phyloP scores from a whole-genome alignment of 1,140 invertebrate genomes.

The Bradynema listronoti region DNA sequence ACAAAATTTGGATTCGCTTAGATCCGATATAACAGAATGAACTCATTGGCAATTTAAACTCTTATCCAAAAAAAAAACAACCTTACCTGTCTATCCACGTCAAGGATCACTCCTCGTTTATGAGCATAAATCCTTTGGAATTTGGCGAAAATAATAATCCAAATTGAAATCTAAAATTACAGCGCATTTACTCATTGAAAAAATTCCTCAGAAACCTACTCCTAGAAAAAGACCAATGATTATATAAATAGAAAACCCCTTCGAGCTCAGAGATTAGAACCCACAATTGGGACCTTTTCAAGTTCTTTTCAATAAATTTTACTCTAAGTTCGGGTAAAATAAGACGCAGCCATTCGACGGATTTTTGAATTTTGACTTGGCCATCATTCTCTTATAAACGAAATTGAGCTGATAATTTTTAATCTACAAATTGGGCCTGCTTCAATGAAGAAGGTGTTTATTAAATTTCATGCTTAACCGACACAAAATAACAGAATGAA shows the following conservation, averaged over 20 bases:
- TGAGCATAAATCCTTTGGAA: conserved; percentile 56
- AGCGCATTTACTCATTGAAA: neutral
- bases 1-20: neutral
- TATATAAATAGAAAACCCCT: neutral
- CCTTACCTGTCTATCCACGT: conserved; percentile 35
- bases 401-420: too few species aligned
- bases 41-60: neutral
- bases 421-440: too few species aligned
- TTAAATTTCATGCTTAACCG: too few species aligned
- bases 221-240: neutral
- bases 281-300: neutral
- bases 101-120: conserved; percentile 41
- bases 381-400: too few species aligned
- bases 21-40: neutral
- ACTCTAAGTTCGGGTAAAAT: neutral
- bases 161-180: conserved; percentile 48
- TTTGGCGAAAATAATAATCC: conserved; percentile 52
- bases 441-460: too few species aligned
- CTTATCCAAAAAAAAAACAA: neutral
- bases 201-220: neutral
- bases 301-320: neutral
- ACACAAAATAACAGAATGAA: too few species aligned
- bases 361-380: too few species aligned
- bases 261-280: neutral
- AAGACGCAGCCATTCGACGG: too few species aligned